Percentiles rank a stretch among this genome's conserved stretches.
These are phyloP conservation scores for Hoplostethus mediterraneus DNA, from an alignment of 2,797 vertebrate genomes.

Conservation along the genomic window DNA sequence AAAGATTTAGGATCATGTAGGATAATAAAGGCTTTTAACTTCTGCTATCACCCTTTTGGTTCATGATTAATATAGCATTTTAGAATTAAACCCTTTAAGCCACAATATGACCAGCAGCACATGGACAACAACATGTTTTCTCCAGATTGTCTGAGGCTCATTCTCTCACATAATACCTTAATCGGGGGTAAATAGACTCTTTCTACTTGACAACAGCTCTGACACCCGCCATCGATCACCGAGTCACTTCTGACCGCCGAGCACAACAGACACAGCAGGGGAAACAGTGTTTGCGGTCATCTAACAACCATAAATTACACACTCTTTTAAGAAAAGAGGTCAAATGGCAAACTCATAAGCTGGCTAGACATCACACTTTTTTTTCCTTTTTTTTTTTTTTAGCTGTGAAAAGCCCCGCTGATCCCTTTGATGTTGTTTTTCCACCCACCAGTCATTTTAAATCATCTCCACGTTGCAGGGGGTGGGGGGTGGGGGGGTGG, in stretches of 20 bases:
- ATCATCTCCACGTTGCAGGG: conserved; percentile 35
- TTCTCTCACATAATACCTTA: conserved; percentile 1
- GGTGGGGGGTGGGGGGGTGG: no score
- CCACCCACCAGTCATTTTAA: conserved; percentile 38
- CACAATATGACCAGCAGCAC: background rate
- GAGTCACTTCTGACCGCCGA: conserved; percentile 36
- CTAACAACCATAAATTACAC: conserved; percentile 61
- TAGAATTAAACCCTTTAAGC: no score
- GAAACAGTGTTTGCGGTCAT: conserved; percentile 45
- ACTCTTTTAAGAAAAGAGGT: conserved; percentile 38
- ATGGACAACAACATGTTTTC: background rate
- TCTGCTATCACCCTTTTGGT: no score
- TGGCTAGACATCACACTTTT: conserved; percentile 41
- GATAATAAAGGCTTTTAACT: no score
- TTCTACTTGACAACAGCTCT: conserved; percentile 49
- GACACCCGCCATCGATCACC: conserved; percentile 56
- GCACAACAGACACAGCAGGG: conserved; percentile 34
- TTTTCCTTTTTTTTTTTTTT: background rate
- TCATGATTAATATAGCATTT: no score
- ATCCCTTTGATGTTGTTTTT: conserved; percentile 67
- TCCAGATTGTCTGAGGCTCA: background rate
- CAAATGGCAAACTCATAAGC: conserved; percentile 57
- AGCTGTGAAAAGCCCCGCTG: conserved; percentile 38
- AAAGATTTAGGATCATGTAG: no score
- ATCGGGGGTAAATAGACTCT: conserved; percentile 21